phyloP scores from a whole-genome alignment of 2,113 vertebrate species.

The Parus major region DNA sequence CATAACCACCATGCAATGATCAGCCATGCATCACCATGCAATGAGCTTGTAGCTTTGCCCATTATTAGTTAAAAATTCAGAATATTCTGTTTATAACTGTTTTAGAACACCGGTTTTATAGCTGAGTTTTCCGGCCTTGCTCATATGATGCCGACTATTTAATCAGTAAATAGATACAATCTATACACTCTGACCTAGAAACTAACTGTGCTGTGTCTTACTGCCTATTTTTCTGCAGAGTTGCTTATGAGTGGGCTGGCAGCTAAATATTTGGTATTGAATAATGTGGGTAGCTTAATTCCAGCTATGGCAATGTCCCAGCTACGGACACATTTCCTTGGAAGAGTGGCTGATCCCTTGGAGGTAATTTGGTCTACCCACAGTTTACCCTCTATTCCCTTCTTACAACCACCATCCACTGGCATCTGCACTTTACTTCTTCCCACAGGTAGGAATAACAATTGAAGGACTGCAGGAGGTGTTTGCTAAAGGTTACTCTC shows the following conservation, averaged over 20 bases:
- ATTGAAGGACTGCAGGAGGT: slow-evolving; percentile 38
- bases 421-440: neutral
- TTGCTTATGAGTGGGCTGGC: slow-evolving; percentile 40
- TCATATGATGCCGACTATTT: neutral
- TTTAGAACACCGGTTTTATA: slow-evolving; percentile 39
- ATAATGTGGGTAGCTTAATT: slow-evolving; percentile 37
- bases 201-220: neutral
- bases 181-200: neutral
- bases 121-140: slow-evolving; percentile 12
- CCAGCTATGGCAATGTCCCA: neutral
- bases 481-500: slow-evolving; percentile 22
- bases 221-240: slow-evolving; percentile 21
- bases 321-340: slow-evolving; percentile 46
- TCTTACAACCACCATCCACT: neutral
- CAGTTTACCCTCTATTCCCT: neutral
- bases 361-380: slow-evolving; percentile 7
- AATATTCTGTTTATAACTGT: slow-evolving; percentile 4
- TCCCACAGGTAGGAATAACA: slow-evolving; percentile 51
- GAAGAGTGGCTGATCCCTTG: slow-evolving; percentile 36
- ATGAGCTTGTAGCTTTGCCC: slow-evolving; percentile 1
- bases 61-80: slow-evolving; percentile 5
- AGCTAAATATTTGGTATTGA: slow-evolving; percentile 47
- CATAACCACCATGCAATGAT: neutral
- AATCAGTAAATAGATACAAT: slow-evolving; percentile 35
- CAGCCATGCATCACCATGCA: neutral